phyloP scores from a whole-genome alignment of 23 tunicate genomes.

The Halocynthia roretzi region DNA sequence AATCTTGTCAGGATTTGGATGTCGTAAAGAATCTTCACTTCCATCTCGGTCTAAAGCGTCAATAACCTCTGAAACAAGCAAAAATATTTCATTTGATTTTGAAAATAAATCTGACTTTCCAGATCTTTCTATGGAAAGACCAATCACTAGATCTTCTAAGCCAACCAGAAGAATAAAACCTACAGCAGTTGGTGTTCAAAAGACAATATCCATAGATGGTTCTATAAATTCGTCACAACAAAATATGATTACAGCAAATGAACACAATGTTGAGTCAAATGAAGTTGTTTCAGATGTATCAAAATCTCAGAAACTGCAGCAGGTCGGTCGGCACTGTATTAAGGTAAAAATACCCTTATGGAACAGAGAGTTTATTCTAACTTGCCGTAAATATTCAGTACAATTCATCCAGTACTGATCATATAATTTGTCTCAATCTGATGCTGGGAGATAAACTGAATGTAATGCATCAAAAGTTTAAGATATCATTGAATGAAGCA shows the following conservation, averaged over 20 bases:
- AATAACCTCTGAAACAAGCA: neutral
- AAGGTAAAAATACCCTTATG: too few relatives aligned
- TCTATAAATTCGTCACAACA: neutral
- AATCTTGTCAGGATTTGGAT: too few relatives aligned
- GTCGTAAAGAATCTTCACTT: neutral
- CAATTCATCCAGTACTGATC: too few relatives aligned
- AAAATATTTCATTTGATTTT: neutral
- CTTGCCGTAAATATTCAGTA: too few relatives aligned
- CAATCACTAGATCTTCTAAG: neutral
- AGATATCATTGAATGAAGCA: too few relatives aligned
- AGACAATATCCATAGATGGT: neutral
- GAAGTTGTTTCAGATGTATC: neutral
- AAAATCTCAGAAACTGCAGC: neutral
- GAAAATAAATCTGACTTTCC: conserved; percentile 15
- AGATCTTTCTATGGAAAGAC: neutral
- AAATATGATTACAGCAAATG: neutral
- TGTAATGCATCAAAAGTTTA: too few relatives aligned
- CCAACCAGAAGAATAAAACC: conserved; percentile 24
- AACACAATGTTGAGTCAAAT: neutral
- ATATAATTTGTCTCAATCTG: too few relatives aligned
- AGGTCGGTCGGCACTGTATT: too few relatives aligned
- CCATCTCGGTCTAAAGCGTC: neutral
- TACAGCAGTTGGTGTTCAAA: neutral
- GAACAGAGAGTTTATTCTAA: too few relatives aligned
- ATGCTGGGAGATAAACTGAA: too few relatives aligned